These are phyloP conservation scores for Drosophila obscura DNA, from an alignment of 1,140 invertebrate genomes.

Conservation along the genomic window DNA sequence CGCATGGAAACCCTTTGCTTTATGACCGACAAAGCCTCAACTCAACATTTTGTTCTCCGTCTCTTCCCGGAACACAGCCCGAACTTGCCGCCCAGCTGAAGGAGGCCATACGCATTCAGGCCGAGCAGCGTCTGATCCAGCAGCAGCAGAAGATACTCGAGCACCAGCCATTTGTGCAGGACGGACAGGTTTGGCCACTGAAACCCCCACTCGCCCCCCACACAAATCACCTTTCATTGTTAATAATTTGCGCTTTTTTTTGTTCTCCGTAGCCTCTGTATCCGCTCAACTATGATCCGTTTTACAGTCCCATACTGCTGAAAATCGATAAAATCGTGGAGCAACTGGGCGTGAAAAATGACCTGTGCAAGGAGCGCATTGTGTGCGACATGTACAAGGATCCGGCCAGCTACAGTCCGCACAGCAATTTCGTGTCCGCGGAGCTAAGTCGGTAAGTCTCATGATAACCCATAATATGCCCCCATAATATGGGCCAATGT, in stretches of 20 bases:
- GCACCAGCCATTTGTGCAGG: slow-evolving; percentile 81
- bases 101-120: slow-evolving; percentile 84
- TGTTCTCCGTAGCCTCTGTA: slow-evolving; percentile 67
- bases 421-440: slow-evolving; percentile 92
- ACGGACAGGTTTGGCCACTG: slow-evolving; percentile 73
- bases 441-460: slow-evolving; percentile 91
- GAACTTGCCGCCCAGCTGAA: slow-evolving; percentile 77
- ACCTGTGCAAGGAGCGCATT: slow-evolving; percentile 89
- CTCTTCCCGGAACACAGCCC: slow-evolving; percentile 44
- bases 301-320: slow-evolving; percentile 90
- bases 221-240: slow-evolving; percentile 7
- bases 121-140: slow-evolving; percentile 77
- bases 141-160: slow-evolving; percentile 83
- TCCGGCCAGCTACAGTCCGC: slow-evolving; percentile 89
- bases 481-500: not conserved
- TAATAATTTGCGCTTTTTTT: slow-evolving; percentile 30
- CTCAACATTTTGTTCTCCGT: not conserved
- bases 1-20: slow-evolving; percentile 17
- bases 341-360: slow-evolving; percentile 87
- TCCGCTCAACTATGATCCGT: slow-evolving; percentile 86
- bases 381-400: slow-evolving; percentile 93
- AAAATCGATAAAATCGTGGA: slow-evolving; percentile 90
- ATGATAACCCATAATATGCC: not conserved
- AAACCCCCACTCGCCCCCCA: slow-evolving; percentile 2
- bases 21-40: not conserved